Evolutionary conservation across 2,888 invertebrate genomes (phyloP).

Genomic region (Ramazzottius varieornatus): DNA sequence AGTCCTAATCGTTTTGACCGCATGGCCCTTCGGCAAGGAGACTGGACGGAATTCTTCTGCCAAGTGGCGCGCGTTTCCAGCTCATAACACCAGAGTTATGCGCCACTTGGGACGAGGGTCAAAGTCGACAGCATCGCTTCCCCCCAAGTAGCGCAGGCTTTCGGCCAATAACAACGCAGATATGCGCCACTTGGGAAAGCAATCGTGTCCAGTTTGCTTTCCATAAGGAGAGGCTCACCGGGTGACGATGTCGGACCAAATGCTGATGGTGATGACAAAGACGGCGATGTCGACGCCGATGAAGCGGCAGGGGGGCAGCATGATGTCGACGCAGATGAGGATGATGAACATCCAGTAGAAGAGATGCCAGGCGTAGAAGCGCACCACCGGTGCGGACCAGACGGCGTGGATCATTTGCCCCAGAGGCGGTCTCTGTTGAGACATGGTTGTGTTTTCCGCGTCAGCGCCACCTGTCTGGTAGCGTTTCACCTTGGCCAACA

Average conservation of each 20-base stretch:
- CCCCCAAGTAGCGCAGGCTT: too few species aligned
- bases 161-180: too few species aligned
- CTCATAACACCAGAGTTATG: too few species aligned
- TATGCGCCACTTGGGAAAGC: too few species aligned
- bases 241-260: neutral
- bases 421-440: neutral
- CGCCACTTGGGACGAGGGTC: too few species aligned
- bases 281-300: conserved; percentile 1
- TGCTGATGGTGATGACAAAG: neutral
- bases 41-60: too few species aligned
- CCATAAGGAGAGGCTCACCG: too few species aligned
- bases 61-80: too few species aligned
- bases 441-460: neutral
- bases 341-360: conserved; percentile 2
- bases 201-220: too few species aligned
- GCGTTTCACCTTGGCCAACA: neutral
- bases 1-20: too few species aligned
- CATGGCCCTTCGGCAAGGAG: too few species aligned
- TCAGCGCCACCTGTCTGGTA: neutral
- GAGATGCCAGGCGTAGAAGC: neutral
- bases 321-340: neutral
- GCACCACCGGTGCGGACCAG: neutral
- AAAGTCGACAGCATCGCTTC: too few species aligned
- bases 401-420: neutral
- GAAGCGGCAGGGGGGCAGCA: neutral